Percentiles rank a stretch among this genome's conserved stretches.
These are phyloP conservation scores for Centruroides sculpturatus DNA, from an alignment of 1,140 invertebrate genomes.

Conservation along the genomic window DNA sequence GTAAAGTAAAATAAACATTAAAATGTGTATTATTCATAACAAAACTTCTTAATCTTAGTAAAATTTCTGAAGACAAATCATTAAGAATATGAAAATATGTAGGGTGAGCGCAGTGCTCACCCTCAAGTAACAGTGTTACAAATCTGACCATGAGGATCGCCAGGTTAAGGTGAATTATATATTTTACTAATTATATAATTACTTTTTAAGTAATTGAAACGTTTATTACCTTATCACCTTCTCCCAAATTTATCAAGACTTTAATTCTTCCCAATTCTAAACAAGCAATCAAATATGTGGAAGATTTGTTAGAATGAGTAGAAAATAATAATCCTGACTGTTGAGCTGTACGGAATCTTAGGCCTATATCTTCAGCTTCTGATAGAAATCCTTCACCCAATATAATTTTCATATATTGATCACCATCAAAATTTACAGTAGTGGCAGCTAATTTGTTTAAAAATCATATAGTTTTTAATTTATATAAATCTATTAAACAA, in stretches of 20 bases:
- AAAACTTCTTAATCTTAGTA: no score
- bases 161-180: no score
- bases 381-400: conserved; percentile 59
- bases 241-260: conserved; percentile 63
- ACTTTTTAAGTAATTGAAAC: neutral
- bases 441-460: conserved; percentile 51
- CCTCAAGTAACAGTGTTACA: no score
- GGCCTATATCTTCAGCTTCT: conserved; percentile 77
- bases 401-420: conserved; percentile 67
- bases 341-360: conserved; percentile 75
- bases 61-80: no score
- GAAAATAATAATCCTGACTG: conserved; percentile 40
- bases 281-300: conserved; percentile 64
- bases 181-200: no score
- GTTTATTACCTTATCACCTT: conserved; percentile 53
- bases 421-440: conserved; percentile 76
- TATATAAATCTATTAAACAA: no score
- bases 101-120: no score
- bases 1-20: no score
- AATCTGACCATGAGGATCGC: no score
- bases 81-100: no score
- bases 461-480: neutral
- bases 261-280: conserved; percentile 62
- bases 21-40: no score
- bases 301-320: conserved; percentile 55